These are phyloP conservation scores for Heterocephalus glaber DNA, from an alignment of 2,113 vertebrate species.

Conservation along the genomic window DNA sequence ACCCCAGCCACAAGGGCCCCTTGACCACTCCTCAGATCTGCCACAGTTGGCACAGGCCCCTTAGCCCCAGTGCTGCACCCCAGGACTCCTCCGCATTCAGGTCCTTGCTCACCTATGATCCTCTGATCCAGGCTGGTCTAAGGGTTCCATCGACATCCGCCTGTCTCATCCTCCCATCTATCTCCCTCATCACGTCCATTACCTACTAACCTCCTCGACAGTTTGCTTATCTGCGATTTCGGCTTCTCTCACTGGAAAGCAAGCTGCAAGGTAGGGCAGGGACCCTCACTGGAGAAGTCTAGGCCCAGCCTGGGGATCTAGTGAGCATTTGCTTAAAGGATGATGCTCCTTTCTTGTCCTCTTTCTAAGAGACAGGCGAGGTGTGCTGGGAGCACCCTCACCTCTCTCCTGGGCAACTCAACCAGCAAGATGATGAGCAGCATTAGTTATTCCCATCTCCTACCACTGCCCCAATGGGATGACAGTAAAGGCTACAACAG, in stretches of 20 bases:
- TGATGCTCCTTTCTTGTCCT: neutral
- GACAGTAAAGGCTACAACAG: neutral
- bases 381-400: neutral
- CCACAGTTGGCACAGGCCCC: neutral
- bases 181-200: neutral
- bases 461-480: neutral
- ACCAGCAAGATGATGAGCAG: neutral
- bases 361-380: neutral
- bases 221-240: neutral
- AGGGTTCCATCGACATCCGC: neutral
- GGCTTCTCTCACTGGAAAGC: neutral
- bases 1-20: neutral
- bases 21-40: neutral
- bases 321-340: neutral
- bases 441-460: neutral
- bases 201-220: neutral
- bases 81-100: neutral
- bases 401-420: neutral
- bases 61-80: neutral
- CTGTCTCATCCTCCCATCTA: neutral
- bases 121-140: neutral
- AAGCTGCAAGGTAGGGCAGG: neutral
- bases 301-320: neutral
- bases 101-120: neutral
- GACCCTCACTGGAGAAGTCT: neutral